Percentiles rank a stretch among this genome's conserved stretches.
Conservation (phyloP, 1,140 invertebrate species). For the Leucophenga varia region DNA sequence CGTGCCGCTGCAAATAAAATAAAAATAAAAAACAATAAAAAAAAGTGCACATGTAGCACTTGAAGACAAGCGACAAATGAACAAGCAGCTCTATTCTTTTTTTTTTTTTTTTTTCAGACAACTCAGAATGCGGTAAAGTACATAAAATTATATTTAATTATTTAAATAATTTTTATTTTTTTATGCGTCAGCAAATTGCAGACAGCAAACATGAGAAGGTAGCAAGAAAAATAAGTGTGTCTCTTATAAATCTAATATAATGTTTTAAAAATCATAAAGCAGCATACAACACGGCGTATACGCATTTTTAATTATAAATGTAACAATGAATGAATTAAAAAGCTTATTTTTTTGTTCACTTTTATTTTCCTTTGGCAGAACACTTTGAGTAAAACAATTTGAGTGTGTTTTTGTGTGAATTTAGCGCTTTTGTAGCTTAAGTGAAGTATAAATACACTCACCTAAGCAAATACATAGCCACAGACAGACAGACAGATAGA, state of each 20-base stretch:
- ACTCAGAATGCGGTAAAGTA: slow-evolving; percentile 25
- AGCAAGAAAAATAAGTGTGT: background rate
- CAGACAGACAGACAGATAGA: background rate
- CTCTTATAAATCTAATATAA: no score
- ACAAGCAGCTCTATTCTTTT: no score
- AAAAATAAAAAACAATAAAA: slow-evolving; percentile 14
- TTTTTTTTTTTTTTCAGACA: no score
- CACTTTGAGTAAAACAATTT: no score
- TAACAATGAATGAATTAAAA: slow-evolving; percentile 23
- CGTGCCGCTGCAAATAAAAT: slow-evolving; percentile 10
- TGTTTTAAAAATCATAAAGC: no score
- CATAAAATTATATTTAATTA: slow-evolving; percentile 50
- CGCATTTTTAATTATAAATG: slow-evolving; percentile 24
- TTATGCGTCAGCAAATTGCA: slow-evolving; percentile 25
- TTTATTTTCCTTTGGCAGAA: no score
- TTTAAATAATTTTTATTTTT: slow-evolving; percentile 51
- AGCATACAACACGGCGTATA: no score
- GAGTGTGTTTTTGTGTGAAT: no score
- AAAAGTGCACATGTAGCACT: no score
- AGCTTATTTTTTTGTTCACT: no score
- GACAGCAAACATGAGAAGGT: background rate
- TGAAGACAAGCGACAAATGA: no score
- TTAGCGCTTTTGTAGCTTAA: slow-evolving; percentile 6
- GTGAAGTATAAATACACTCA: slow-evolving; percentile 24
- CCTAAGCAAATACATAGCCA: slow-evolving; percentile 21